These are phyloP conservation scores for Liparis tanakae DNA, from an alignment of 2,797 vertebrate species.

Conservation along the genomic window DNA sequence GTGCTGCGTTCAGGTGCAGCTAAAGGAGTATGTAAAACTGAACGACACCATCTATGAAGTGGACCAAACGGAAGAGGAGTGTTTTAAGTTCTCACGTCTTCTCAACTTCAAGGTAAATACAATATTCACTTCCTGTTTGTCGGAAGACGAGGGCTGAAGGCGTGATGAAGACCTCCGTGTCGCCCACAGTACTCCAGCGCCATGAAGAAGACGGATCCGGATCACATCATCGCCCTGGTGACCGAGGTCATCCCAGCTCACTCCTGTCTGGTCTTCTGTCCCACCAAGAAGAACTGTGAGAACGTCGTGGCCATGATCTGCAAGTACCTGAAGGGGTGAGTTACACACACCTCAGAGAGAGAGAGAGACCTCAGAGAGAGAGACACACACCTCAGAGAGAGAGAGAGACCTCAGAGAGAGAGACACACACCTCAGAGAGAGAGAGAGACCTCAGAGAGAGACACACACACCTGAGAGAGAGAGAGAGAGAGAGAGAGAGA, in stretches of 20 bases:
- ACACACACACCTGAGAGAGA: too few relatives aligned
- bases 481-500: too few relatives aligned
- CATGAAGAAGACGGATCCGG: conserved; percentile 92
- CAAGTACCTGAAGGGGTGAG: conserved; percentile 92
- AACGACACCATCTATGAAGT: conserved; percentile 90
- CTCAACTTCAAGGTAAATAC: conserved; percentile 88
- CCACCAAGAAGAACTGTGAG: conserved; percentile 98
- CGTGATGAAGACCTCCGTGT: background rate
- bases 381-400: too few relatives aligned
- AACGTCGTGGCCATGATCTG: conserved; percentile 95
- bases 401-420: too few relatives aligned
- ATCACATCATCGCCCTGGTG: conserved; percentile 93
- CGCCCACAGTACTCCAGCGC: conserved; percentile 87
- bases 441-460: too few relatives aligned
- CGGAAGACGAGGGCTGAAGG: background rate
- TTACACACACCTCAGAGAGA: background rate
- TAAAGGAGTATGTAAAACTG: conserved; percentile 94
- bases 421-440: too few relatives aligned
- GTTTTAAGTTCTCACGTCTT: conserved; percentile 87
- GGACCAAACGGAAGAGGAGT: conserved; percentile 84
- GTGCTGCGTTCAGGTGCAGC: conserved; percentile 84
- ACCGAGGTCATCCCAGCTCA: conserved; percentile 93
- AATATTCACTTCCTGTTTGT: background rate
- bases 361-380: too few relatives aligned
- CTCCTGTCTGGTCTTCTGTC: conserved; percentile 96